phyloP scores from a whole-genome alignment of 2,113 vertebrate genomes.

The Cyphotilapia sp. region DNA sequence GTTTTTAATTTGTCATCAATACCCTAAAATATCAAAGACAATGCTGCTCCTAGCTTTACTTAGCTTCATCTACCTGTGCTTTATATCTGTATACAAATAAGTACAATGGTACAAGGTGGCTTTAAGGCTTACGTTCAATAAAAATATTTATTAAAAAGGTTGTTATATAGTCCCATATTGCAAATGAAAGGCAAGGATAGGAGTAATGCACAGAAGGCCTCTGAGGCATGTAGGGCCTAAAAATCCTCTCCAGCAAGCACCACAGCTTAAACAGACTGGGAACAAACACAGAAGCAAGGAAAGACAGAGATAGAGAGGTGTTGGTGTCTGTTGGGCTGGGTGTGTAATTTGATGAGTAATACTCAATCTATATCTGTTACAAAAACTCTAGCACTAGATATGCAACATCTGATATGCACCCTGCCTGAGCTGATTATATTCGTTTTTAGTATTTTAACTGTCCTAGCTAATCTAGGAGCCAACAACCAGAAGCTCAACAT shows the following conservation, averaged over 20 bases:
- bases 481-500: constrained; percentile 35
- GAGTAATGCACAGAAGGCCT: neutral
- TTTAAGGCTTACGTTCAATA: neutral
- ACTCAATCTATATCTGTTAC: constrained; percentile 27
- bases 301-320: neutral
- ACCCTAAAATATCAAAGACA: neutral
- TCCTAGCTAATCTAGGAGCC: constrained; percentile 28
- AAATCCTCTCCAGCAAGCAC: neutral
- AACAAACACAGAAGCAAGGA: neutral
- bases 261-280: neutral
- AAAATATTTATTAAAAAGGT: neutral
- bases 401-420: neutral
- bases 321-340: neutral
- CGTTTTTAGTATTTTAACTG: neutral
- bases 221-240: neutral
- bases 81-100: neutral
- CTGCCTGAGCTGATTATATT: neutral
- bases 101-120: neutral
- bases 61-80: neutral
- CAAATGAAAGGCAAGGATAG: neutral
- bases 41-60: neutral
- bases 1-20: neutral
- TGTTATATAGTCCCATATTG: neutral
- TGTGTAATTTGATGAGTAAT: constrained; percentile 19
- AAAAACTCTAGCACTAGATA: neutral